Evolutionary conservation across 2,888 invertebrate genomes (phyloP), one percentile per base, ranked within the genome.

Genomic region (Aleiodes leptofemur): DNA sequence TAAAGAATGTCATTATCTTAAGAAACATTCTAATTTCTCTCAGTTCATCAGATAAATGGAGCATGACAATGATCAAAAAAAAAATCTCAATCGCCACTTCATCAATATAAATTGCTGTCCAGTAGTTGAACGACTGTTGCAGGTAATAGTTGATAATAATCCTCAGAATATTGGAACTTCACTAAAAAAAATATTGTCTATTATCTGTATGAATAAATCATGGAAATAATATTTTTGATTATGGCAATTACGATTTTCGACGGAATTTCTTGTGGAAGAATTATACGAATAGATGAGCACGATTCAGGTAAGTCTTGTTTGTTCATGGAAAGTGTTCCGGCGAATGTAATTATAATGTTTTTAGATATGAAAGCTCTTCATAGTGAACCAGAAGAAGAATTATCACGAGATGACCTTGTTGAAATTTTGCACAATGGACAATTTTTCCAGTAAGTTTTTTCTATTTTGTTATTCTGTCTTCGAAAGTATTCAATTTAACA

Each of bases 371-470:
- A 51, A 68, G 50, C 8, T 48, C 14, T 43, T 68, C 1, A 6
- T 23, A 51, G 16, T 59, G 78, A 78, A 61, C 55, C 74, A 38
- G 38, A 69, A 13, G 66, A 80, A 50, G 81, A 84, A 16, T 57
- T 82, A 61, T 78, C 86, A 5, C 80, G 82, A 59, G 81, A 82
- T 66, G 81, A 81, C 66, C 74, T 83, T 70, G 74, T 82, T 13
- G 79, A 82, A 79, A 78, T 85, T 69, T 79, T 86, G 14, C 80
- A 83, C 29, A 84, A 82, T 68, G 84, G 83, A 71, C 84, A 84
- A 79, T 87, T 82, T 78, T 87, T 87, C 73, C 87, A 86, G 87
- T 87, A 73, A 83, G 87, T 82, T 61, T 29, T 76, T 51, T 74
- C 3, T 5, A 73, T 76, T 69, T 38, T 77, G 1, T 31, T 64